phyloP scores from a whole-genome alignment of 2,888 invertebrate species.

The Mylabris sibirica region DNA sequence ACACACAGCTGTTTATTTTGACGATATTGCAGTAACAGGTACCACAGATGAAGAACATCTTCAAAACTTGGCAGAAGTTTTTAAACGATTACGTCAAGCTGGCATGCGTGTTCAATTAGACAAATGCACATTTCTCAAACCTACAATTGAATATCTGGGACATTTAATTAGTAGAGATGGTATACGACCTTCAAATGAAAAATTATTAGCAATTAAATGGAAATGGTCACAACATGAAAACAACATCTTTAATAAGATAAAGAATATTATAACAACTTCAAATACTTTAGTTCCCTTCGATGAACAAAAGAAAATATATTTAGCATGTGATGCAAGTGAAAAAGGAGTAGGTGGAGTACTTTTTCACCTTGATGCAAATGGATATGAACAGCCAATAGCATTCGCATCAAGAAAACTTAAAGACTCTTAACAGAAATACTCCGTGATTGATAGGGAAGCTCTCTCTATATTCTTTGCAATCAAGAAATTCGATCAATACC shows the following conservation, averaged over 20 bases:
- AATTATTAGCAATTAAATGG: conserved; percentile 33
- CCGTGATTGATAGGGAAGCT: background rate
- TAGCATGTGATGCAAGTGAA: conserved; percentile 28
- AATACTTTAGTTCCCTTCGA: conserved; percentile 34
- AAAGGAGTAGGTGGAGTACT: conserved; percentile 31
- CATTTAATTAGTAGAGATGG: conserved; percentile 33
- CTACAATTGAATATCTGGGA: conserved; percentile 29
- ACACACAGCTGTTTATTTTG: conserved; percentile 12
- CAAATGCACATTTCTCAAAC: conserved; percentile 29
- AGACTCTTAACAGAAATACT: conserved; percentile 17
- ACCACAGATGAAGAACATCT: too few relatives aligned
- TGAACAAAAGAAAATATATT: conserved; percentile 19
- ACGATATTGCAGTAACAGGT: background rate
- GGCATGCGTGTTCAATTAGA: conserved; percentile 19
- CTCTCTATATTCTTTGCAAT: too few relatives aligned
- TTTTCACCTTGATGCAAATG: conserved; percentile 24
- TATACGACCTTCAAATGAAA: conserved; percentile 26
- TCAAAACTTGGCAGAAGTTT: too few relatives aligned
- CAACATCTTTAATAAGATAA: too few relatives aligned
- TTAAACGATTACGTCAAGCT: conserved; percentile 9
- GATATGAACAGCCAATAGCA: conserved; percentile 15
- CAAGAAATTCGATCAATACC: too few relatives aligned
- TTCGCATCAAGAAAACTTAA: conserved; percentile 27
- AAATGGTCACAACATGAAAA: conserved; percentile 16
- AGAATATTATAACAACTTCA: conserved; percentile 32